Evolutionary conservation across 2,797 vertebrate species (phyloP), one percentile per base, ranked within the genome.

Genomic region (Taenioides sp.): DNA sequence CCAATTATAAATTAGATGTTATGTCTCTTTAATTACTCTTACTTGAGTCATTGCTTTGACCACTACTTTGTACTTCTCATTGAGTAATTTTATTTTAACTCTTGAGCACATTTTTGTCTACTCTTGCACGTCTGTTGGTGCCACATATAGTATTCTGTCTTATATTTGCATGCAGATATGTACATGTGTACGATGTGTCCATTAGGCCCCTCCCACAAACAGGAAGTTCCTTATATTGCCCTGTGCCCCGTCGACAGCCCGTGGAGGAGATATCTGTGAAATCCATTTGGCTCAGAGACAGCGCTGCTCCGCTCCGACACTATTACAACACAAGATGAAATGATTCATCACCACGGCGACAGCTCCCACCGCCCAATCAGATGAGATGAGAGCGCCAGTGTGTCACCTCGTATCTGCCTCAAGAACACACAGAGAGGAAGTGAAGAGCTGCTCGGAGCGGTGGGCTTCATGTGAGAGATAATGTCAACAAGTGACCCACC

Each of bases 311-410:
- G 62, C 79, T 81, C 71, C 79, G 60, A 59, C 75, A 14, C 67
- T 83, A 83, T 76, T 64, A 75, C 83, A 84, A 69, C 75, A 80
- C 80, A 70, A 83, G 84, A 90, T 89, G 86, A 90, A 88, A 90
- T 82, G 79, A 92, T 91, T 89, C 84, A 90, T 91, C 90, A 90
- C 78, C 80, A 74, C 70, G 49, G 73, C 83, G 84, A 89, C 88
- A 84, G 84, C 82, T 87, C 82, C 88, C 31, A 74, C 70, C 84
- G 76, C 71, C 85, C 85, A 83, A 84, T 69, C 79, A 87, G 84
- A 88, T 76, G 82, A 87, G 85, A 87, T 78, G 84, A 89, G 79
- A 86, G 83, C 40, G 60, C 77, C 85, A 86, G 80, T 14, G 72
- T 87, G 88, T 87, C 82, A 73, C 87, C 85, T 86, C 87, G 78